Evolutionary conservation across 1,140 invertebrate species (phyloP), one percentile per base, ranked within the genome.

Genomic region (Euglossa dilemma): DNA sequence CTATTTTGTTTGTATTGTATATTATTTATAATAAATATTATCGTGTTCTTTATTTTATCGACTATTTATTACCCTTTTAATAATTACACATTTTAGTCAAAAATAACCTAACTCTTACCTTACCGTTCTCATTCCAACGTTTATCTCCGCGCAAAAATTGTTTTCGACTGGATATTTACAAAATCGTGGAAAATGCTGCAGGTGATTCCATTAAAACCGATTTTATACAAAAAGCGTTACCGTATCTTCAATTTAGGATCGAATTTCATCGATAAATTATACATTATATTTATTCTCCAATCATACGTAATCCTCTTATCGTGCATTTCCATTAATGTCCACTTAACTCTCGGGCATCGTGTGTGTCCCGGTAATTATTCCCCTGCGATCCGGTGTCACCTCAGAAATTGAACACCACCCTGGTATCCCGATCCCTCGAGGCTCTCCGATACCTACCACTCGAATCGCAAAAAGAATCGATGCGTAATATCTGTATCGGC

Each of bases 301-400:
- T 52, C 59, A 14, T 50, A 6, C n/a, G 25, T 63, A 75, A 75
- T 76, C 59, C 45, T 23, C 7, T 63, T 36, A 52, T 25, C 45
- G 57, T 43, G 57, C 28, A 63, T 73, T 52, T 45, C 57, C 45
- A 43, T 63, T 80, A 80, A 63, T 50, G n/a, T 47, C 47, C 47
- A 16, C 43, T 66, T n/a, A 81, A 75, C 18, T 67, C 14, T 20
- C 52, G 43, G 2, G 36, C 73, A 43, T 59, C 80, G 74, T 54
- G 64, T 83, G 73, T 61, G 74, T 77, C 23, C 64, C 23, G 14
- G 11, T 45, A 70, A 78, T 77, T 77, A 66, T 56, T 59, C 73
- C 23, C 28, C 28, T 7, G 8, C 28, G 56, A 83, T 70, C 54
- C 54, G 28, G 18, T 70, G 14, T 70, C 74, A 61, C 23, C 54